Conservation (phyloP, 2,113 vertebrate genomes). For the Melanocharis versteri region DNA sequence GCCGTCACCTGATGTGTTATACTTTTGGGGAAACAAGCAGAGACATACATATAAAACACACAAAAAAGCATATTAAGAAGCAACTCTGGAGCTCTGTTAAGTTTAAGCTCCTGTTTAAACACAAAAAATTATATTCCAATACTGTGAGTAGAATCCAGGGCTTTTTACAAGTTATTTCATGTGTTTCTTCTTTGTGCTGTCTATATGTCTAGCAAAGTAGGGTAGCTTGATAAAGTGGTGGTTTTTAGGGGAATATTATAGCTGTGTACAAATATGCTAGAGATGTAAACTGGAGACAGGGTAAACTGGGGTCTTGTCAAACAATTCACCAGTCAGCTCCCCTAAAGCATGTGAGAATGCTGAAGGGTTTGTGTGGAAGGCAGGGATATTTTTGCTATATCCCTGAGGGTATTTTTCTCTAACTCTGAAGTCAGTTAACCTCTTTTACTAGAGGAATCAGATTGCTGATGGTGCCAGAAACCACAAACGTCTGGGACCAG, state of each 20-base stretch:
- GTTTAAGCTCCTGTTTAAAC: not conserved
- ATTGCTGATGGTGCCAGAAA: slow-evolving; percentile 17
- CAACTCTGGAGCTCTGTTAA: not conserved
- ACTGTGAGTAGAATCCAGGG: not conserved
- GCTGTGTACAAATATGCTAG: not conserved
- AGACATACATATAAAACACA: not conserved
- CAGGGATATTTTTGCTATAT: not conserved
- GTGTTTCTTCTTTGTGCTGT: not conserved
- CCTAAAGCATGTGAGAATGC: not conserved
- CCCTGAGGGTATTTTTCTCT: not conserved
- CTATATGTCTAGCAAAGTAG: not conserved
- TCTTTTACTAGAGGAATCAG: not conserved
- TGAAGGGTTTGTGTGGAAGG: not conserved
- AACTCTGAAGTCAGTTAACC: not conserved
- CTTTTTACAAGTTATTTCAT: not conserved
- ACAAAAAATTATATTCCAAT: not conserved
- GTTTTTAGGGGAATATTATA: not conserved
- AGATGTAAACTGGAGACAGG: not conserved
- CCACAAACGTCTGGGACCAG: not conserved
- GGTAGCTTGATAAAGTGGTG: not conserved
- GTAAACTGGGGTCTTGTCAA: not conserved
- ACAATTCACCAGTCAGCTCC: not conserved
- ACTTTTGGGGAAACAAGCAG: not conserved
- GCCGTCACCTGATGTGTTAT: not conserved
- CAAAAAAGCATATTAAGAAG: not conserved